Base-by-base conservation (phyloP, 2,113 vertebrate species). In the Microtus richardsoni region DNA sequence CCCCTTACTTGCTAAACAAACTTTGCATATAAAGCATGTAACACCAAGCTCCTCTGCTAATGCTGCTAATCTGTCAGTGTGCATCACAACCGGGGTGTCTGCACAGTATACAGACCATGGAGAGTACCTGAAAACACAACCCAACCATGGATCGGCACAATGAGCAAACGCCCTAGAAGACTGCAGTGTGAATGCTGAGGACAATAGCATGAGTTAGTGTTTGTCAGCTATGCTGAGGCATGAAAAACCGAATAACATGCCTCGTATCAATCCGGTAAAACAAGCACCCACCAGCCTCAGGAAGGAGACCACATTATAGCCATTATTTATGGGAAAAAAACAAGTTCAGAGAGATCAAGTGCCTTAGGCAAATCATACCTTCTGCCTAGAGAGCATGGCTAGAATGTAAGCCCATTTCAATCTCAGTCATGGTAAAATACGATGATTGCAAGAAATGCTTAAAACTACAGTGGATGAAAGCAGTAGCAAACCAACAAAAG, bases 381-480 rank as follows among this genome's bases (percentile, higher is more conserved):
- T 77, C 36, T 87, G 74, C 11, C 12, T 7, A 2, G 41, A 78
- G 6, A 95, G 1, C 2, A 86, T 47, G 5, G 89, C 71, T 26
- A 68, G 19, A 87, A 49, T 4, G 2, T 10, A 74, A 7, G 4
- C 41, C 39, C 39, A 3, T 21, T 22, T 52, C 26, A 97, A 83
- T 1, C 84, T 88, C 64, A 83, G 73, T 21, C 47, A 88, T 16
- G 49, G 64, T 8, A 85, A 79, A 91, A 86, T 49, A 60, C 1
- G 71, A 41, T 28, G 71, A 44, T 11, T 44, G 30, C 52, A 95
- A 88, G 4, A 85, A 87, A 79, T 87, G 91, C 47, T 94, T 28
- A 83, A 85, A 82, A 92, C 44, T 26, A 52, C 3, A 62, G 28
- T 73, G 26, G 36, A 36, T 14, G n/a, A 89, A 97, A 95, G 86